phyloP scores from a whole-genome alignment of 2,113 vertebrate genomes.

The Echinops telfairi region DNA sequence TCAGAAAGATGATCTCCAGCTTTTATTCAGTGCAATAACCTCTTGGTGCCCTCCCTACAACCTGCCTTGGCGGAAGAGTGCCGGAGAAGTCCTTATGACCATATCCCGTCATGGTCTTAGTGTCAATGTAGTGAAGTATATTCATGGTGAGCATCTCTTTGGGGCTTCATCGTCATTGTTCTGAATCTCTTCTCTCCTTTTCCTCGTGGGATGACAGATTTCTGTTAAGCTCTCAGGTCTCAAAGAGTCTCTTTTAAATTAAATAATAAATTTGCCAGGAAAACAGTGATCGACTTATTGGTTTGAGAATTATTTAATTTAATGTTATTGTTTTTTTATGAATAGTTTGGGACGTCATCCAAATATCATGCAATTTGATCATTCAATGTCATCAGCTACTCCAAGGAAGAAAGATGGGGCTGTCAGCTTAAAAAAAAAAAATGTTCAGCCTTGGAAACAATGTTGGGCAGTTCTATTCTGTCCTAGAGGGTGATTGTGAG shows the following conservation, averaged over 20 bases:
- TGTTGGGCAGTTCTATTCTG: too few relatives aligned
- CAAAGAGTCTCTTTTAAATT: conserved; percentile 16
- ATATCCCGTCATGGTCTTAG: conserved; percentile 98
- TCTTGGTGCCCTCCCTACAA: conserved; percentile 99
- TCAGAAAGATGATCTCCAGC: conserved; percentile 99
- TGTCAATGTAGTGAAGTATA: conserved; percentile 99
- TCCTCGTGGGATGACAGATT: background rate
- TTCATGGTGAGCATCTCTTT: conserved; percentile 90
- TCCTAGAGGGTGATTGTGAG: too few relatives aligned
- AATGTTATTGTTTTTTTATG: too few relatives aligned
- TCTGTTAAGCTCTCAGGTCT: background rate
- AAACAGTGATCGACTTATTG: background rate
- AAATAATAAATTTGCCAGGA: background rate
- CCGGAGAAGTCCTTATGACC: conserved; percentile 98
- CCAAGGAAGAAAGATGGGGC: too few relatives aligned
- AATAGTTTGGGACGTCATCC: too few relatives aligned
- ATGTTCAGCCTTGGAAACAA: too few relatives aligned
- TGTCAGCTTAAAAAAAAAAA: too few relatives aligned
- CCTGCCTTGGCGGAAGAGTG: conserved; percentile 98
- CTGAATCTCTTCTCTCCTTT: background rate
- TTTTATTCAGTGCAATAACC: conserved; percentile 99
- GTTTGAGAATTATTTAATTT: too few relatives aligned
- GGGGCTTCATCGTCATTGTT: background rate
- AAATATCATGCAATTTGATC: too few relatives aligned
- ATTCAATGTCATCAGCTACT: too few relatives aligned